Evolutionary conservation across 2,797 vertebrate genomes (phyloP).

Genomic region (Enteromius treurensis): DNA sequence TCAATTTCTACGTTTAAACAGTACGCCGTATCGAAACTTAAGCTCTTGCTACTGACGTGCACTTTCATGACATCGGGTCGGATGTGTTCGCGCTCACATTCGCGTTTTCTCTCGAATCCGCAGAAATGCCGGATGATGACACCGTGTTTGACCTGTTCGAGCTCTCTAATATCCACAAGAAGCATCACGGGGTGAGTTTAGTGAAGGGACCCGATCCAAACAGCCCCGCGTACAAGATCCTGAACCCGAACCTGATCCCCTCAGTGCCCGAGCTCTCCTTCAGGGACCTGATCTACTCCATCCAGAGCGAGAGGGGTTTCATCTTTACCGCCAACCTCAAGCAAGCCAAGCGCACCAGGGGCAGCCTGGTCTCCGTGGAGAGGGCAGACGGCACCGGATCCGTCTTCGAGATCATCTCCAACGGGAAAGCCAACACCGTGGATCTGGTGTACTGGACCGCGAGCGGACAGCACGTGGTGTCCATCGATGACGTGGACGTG

Average conservation of each 20-base stretch:
- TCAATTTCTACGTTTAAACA: background rate
- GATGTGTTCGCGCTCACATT: background rate
- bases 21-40: no score
- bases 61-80: background rate
- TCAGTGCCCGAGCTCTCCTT: conserved; percentile 86
- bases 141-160: conserved; percentile 95
- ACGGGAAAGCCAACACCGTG: conserved; percentile 90
- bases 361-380: conserved; percentile 88
- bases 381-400: conserved; percentile 86
- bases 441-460: conserved; percentile 87
- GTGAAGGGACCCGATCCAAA: conserved; percentile 90
- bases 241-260: conserved; percentile 91
- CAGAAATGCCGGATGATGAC: conserved; percentile 87
- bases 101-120: background rate
- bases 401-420: conserved; percentile 92
- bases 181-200: conserved; percentile 83
- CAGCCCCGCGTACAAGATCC: conserved; percentile 92
- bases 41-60: background rate
- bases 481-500: conserved; percentile 88
- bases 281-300: conserved; percentile 93
- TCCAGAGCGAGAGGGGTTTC: conserved; percentile 92
- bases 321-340: conserved; percentile 91
- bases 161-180: conserved; percentile 81
- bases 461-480: conserved; percentile 86
- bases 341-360: conserved; percentile 88